phyloP scores from a whole-genome alignment of 1,140 invertebrate genomes.

The Caerostris darwini region DNA sequence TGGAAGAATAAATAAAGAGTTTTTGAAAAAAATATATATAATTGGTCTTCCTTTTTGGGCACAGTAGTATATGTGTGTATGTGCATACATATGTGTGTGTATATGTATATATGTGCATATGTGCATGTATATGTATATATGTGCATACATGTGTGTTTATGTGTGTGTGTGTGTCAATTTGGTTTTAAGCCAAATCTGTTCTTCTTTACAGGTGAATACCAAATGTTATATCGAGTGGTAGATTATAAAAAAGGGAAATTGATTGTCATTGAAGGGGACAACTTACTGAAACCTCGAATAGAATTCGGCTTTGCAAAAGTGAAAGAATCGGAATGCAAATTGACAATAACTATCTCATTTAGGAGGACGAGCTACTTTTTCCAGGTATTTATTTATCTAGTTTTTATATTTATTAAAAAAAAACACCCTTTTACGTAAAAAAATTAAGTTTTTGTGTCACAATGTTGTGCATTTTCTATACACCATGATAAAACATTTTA shows the following conservation, averaged over 20 bases:
- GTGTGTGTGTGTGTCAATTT: neutral
- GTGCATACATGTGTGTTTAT: too few species aligned
- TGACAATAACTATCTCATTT: constrained; percentile 60
- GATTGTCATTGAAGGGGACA: constrained; percentile 73
- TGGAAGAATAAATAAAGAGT: too few species aligned
- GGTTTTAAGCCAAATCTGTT: neutral
- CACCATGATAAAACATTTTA: too few species aligned
- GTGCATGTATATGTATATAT: too few species aligned
- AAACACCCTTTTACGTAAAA: too few species aligned
- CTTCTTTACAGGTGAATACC: constrained; percentile 64
- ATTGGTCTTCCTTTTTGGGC: too few species aligned
- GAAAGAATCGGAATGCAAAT: constrained; percentile 56
- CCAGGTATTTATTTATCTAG: constrained; percentile 41
- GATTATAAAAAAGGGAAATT: constrained; percentile 64
- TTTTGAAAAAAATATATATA: too few species aligned
- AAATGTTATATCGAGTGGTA: constrained; percentile 66
- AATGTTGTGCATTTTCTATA: too few species aligned
- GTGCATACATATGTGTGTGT: too few species aligned
- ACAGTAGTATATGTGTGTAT: too few species aligned
- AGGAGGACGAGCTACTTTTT: constrained; percentile 72
- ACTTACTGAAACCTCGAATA: constrained; percentile 62
- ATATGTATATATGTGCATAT: too few species aligned
- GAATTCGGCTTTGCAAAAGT: constrained; percentile 76
- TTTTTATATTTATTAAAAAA: neutral
- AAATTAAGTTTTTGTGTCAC: too few species aligned